phyloP scores from a whole-genome alignment of 1,140 invertebrate genomes.

The Lutraria rhynchaena region DNA sequence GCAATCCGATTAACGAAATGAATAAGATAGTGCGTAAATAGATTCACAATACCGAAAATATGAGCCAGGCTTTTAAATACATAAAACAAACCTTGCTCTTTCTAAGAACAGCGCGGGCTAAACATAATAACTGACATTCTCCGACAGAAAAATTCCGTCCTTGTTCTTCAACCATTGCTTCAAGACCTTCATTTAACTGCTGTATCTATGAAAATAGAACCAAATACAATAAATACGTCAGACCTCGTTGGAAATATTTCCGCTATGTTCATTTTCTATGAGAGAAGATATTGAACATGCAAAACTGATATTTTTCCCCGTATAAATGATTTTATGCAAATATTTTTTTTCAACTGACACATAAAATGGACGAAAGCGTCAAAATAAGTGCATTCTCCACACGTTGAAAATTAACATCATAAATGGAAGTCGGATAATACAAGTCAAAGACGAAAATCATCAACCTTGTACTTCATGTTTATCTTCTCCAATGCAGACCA shows the following conservation, averaged over 20 bases:
- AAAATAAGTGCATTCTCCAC: no score
- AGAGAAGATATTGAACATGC: conserved; percentile 4
- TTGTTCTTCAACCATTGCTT: conserved; percentile 81
- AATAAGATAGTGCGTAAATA: not conserved
- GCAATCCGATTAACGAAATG: not conserved
- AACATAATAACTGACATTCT: conserved; percentile 79
- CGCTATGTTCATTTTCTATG: not conserved
- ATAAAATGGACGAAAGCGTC: no score
- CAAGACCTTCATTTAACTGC: conserved; percentile 68
- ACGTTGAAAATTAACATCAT: no score
- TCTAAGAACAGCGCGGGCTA: conserved; percentile 79
- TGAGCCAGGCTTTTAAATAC: not conserved
- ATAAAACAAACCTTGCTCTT: conserved; percentile 79
- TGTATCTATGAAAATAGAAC: conserved; percentile 18
- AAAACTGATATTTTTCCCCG: no score
- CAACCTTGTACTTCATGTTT: not conserved
- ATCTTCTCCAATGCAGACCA: conserved; percentile 7
- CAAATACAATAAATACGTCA: not conserved
- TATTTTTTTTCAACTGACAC: no score
- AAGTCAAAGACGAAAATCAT: no score
- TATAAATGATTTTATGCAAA: no score
- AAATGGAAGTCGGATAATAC: no score
- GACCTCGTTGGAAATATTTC: not conserved
- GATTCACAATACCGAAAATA: not conserved
- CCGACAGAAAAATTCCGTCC: conserved; percentile 84